Conservation (phyloP, 2,888 invertebrate genomes). For the Deilephila porcellus region DNA sequence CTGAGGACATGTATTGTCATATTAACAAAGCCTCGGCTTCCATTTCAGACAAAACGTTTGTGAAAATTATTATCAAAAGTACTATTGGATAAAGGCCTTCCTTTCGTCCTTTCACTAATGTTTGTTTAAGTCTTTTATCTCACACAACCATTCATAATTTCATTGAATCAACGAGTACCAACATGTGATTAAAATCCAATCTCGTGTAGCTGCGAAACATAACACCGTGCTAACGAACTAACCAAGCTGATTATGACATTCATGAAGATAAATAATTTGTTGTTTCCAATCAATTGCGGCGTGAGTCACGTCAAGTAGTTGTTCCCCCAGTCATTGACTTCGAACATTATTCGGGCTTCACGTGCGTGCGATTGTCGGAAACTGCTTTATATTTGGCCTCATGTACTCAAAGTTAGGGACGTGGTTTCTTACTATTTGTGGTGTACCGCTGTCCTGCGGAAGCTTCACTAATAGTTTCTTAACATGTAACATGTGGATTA, state of each 20-base stretch:
- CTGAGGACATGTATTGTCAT: not conserved
- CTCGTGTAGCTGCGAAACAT: not conserved
- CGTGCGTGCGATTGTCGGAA: conserved; percentile 42
- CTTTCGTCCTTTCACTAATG: not conserved
- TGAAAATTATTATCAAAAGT: not conserved
- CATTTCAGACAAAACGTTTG: not conserved
- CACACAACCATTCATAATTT: not conserved
- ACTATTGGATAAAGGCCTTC: not conserved
- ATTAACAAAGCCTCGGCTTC: not conserved
- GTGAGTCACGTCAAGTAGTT: conserved; percentile 29
- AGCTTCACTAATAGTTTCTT: conserved; percentile 7
- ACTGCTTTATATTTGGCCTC: conserved; percentile 51
- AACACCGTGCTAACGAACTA: not conserved
- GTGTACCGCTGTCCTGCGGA: conserved; percentile 32
- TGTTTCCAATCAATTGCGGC: conserved; percentile 32
- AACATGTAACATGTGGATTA: conserved; percentile 7
- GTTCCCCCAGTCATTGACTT: conserved; percentile 44
- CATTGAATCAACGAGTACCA: not conserved
- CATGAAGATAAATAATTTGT: conserved; percentile 14
- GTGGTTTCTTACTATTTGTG: conserved; percentile 46
- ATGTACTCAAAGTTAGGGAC: conserved; percentile 35
- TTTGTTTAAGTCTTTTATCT: conserved; percentile 6
- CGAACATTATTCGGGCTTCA: conserved; percentile 49
- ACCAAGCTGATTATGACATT: not conserved
- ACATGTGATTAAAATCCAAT: not conserved